phyloP scores from a whole-genome alignment of 2,797 vertebrate species.

The Chloroceryle amazona region DNA sequence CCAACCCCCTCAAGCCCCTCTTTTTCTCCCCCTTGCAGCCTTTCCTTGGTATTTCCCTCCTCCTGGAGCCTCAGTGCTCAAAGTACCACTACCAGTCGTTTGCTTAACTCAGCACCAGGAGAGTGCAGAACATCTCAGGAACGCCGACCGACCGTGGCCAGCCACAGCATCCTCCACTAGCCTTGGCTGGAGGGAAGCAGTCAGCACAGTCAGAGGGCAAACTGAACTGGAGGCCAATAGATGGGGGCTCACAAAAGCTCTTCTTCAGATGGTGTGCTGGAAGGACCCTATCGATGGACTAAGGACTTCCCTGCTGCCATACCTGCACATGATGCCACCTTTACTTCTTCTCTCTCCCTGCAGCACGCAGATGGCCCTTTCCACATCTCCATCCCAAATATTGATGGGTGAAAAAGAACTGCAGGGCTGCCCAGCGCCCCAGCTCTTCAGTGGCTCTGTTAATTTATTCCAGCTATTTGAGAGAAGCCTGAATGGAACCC shows the following conservation, averaged over 20 bases:
- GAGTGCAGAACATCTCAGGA: neutral
- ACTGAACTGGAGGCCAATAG: neutral
- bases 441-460: neutral
- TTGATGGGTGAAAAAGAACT: neutral
- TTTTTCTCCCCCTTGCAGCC: neutral
- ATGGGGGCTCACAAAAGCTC: neutral
- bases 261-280: neutral
- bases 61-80: neutral
- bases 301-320: neutral
- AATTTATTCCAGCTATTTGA: slow-evolving; percentile 64
- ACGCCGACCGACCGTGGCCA: neutral
- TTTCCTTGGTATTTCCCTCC: neutral
- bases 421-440: neutral
- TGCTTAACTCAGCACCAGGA: neutral
- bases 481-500: slow-evolving; percentile 45
- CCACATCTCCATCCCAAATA: neutral
- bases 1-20: too few relatives aligned
- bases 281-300: neutral
- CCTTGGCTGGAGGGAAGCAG: neutral
- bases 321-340: neutral
- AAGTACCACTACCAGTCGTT: neutral
- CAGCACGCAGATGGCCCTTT: neutral
- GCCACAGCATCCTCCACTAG: neutral
- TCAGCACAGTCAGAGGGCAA: neutral
- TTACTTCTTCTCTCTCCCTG: neutral